Base-by-base conservation (phyloP, 2,888 invertebrate species). In the Eurytoma adleriae region DNA sequence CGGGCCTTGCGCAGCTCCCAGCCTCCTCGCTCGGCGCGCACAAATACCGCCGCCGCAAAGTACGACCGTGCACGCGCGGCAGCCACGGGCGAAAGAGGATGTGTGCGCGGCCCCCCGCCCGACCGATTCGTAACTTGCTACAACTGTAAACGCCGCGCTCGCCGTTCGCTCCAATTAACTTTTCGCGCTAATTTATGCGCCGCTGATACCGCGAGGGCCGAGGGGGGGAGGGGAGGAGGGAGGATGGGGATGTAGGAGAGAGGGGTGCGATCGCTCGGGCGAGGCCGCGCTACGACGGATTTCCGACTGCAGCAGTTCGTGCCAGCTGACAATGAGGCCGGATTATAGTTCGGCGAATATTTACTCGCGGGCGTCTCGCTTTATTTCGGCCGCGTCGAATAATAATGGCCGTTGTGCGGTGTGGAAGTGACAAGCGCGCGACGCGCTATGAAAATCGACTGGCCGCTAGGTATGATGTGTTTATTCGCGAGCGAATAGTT, bases 181-280 rank as follows among this genome's bases (percentile, higher is more conserved):
- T 90, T 90, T 89, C 88, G 87, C 88, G 87, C 89, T 89, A 90
- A 90, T 90, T 90, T 89, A 89, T 90, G 87, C 88, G 85, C 84
- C 52, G 20, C n/a, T 24, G 59, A 59, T 24, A 70, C 48, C n/a
- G 52, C n/a, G 52, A 54, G 52, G 30, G 75, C n/a, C 18, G n/a
- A 56, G n/a, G 27, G 30, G 69, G 62, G 3, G 20, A 13, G 56
- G 57, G 78, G 67, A 27, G 24, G 20, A 30, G 16, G 59, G 0
- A 57, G 59, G 14, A 30, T 16, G 30, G 57, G 62, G 20, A 3
- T 40, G 59, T 16, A 40, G 40, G 27, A 13, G 16, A 1, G 7
- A 18, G 24, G 24, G 24, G 61, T 48, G 73, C 67, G 72, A 72
- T 2, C 59, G 68, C 54, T 56, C 14, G 57, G 62, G 40, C 40